Evolutionary conservation across 2,113 vertebrate genomes (phyloP).

Genomic region (Mystacornis crossleyi): DNA sequence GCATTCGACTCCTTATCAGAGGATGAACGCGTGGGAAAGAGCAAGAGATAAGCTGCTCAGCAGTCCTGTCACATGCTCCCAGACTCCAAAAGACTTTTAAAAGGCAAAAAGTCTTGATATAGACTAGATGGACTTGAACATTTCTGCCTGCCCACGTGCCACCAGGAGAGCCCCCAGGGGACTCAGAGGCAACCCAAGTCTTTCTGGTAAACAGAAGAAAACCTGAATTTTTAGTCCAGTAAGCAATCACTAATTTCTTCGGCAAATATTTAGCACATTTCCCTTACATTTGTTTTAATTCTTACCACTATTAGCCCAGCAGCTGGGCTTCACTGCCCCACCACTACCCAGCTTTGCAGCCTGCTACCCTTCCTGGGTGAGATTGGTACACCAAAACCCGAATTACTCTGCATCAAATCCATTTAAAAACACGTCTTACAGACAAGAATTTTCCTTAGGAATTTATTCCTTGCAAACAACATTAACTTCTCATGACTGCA

Average conservation of each 20-base stretch:
- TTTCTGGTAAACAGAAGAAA: neutral
- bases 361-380: no score
- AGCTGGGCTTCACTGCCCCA: neutral
- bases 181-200: neutral
- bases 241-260: neutral
- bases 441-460: neutral
- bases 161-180: fast-evolving
- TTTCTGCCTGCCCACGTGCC: fast-evolving
- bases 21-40: neutral
- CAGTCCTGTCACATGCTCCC: neutral
- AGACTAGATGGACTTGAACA: neutral
- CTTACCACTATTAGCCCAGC: neutral
- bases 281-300: neutral
- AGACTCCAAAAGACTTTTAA: slow-evolving; percentile 41
- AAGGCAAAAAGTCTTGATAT: slow-evolving; percentile 9
- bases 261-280: neutral
- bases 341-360: neutral
- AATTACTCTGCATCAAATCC: neutral
- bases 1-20: slow-evolving; percentile 50
- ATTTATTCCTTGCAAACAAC: neutral
- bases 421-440: neutral
- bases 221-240: neutral
- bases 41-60: slow-evolving; percentile 18
- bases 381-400: neutral
- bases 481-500: no score